Conservation (phyloP, 2,113 vertebrate genomes). For the Desmodus rotundus region DNA sequence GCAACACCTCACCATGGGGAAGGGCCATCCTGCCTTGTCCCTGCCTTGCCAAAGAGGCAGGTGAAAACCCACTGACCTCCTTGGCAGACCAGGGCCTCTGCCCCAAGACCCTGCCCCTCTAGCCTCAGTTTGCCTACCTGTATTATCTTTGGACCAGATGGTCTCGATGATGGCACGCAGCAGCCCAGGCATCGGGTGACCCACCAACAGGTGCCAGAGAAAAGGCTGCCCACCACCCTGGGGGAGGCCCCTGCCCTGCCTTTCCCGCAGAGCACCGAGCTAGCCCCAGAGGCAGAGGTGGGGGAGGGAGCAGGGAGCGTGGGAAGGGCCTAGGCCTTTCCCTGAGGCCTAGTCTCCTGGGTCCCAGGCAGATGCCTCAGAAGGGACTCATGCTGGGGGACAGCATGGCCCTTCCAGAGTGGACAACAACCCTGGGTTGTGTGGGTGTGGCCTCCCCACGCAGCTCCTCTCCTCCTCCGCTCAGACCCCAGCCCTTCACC, state of each 20-base stretch:
- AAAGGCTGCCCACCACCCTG: background rate
- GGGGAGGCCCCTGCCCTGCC: background rate
- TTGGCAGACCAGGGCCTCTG: background rate
- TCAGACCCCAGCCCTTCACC: background rate
- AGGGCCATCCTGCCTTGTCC: background rate
- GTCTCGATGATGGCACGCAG: background rate
- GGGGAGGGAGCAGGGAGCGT: accelerated
- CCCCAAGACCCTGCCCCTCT: background rate
- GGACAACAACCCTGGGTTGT: accelerated
- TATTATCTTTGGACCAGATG: background rate
- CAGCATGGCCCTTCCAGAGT: background rate
- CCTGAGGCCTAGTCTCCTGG: too few species aligned
- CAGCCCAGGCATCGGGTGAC: background rate
- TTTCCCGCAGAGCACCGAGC: background rate
- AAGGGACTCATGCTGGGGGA: background rate
- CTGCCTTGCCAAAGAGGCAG: background rate
- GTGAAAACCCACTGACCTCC: background rate
- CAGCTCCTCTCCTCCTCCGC: too few species aligned
- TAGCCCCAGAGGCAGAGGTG: background rate
- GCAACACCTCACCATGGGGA: accelerated
- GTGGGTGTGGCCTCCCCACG: background rate
- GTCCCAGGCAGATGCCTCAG: background rate
- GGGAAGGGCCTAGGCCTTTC: background rate
- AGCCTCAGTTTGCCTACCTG: background rate
- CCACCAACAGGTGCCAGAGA: background rate